Percentiles rank a stretch among this genome's conserved stretches.
Evolutionary conservation across 2,888 invertebrate genomes (phyloP).

Genomic region (Leptinotarsa peninsularis): DNA sequence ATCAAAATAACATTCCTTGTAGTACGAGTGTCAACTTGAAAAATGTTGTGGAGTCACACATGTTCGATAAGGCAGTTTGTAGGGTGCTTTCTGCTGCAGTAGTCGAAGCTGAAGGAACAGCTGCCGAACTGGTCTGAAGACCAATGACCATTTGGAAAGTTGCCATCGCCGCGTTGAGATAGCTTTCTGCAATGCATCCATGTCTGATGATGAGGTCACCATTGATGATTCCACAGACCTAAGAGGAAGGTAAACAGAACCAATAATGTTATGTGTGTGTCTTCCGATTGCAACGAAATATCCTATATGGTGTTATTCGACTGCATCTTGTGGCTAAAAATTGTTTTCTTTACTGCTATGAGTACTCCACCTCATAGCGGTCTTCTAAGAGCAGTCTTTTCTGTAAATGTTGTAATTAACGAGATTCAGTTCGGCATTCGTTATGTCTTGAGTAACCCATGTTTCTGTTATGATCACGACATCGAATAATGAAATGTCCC

Average conservation of each 20-base stretch:
- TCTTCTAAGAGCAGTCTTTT: neutral
- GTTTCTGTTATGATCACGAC: neutral
- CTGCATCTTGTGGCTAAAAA: neutral
- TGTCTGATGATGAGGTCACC: neutral
- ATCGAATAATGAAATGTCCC: neutral
- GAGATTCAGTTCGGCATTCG: no score
- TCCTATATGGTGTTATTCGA: neutral
- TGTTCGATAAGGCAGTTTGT: neutral
- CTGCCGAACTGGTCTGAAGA: neutral
- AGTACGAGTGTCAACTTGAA: conserved; percentile 3
- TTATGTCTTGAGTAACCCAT: neutral
- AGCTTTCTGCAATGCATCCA: no score
- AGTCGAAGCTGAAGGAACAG: neutral
- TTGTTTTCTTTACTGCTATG: neutral
- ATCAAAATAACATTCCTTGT: neutral
- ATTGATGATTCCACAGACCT: neutral
- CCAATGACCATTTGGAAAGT: neutral
- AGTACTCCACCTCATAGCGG: neutral
- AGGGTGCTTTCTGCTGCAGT: neutral
- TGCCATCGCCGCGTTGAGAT: neutral
- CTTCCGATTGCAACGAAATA: neutral
- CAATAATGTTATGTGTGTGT: neutral
- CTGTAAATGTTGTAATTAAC: no score
- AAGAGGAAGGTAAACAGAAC: neutral
- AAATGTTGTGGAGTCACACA: conserved; percentile 6